Evolutionary conservation across 2,797 vertebrate genomes (phyloP).

Genomic region (Alectoris magna): DNA sequence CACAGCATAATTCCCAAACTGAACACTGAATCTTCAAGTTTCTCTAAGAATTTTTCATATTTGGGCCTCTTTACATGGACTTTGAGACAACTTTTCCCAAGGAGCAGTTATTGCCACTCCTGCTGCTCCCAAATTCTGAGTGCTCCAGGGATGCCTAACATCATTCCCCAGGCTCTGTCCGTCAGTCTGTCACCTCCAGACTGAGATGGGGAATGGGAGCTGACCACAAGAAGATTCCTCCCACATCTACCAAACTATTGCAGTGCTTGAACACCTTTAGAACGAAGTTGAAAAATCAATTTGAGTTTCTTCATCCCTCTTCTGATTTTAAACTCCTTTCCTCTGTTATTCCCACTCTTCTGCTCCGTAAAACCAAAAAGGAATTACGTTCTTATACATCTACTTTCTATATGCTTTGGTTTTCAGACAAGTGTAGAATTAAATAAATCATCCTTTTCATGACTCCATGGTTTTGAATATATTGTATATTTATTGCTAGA

Average conservation of each 20-base stretch:
- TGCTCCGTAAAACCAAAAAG: neutral
- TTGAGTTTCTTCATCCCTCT: fast-evolving
- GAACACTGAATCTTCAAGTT: neutral
- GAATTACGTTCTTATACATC: neutral
- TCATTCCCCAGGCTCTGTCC: neutral
- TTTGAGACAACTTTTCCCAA: neutral
- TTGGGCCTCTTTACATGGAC: neutral
- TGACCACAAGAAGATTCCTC: neutral
- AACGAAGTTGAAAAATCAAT: neutral
- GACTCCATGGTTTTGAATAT: constrained; percentile 46
- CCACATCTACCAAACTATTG: neutral
- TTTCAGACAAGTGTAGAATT: constrained; percentile 33
- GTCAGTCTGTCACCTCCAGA: neutral
- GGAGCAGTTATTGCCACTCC: neutral
- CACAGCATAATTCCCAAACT: neutral
- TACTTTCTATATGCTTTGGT: neutral
- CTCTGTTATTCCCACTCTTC: neutral
- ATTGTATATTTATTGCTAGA: constrained; percentile 67
- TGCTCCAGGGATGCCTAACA: neutral
- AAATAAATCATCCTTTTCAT: constrained; percentile 67
- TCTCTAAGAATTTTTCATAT: neutral
- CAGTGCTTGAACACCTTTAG: neutral
- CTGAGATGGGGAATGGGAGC: neutral
- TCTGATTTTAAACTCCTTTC: neutral
- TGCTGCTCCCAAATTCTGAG: neutral